Evolutionary conservation across 2,888 invertebrate genomes (phyloP).

Genomic region (Liodrosophila aerea): DNA sequence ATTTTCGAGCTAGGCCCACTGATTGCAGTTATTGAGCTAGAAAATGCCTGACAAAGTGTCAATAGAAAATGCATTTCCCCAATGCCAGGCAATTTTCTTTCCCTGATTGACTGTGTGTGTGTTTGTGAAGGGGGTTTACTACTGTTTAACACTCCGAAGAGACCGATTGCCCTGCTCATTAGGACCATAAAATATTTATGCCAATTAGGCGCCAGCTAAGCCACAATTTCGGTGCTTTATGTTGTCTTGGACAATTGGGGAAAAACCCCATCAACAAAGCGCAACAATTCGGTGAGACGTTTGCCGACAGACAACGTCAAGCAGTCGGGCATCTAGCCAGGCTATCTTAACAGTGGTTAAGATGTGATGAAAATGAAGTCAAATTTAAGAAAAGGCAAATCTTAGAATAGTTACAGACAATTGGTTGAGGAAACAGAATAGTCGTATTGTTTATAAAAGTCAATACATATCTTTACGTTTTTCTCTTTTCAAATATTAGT

Average conservation of each 20-base stretch:
- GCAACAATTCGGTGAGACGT: constrained; percentile 16
- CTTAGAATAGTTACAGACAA: too few relatives aligned
- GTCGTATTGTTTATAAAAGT: too few relatives aligned
- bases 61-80: constrained; percentile 38
- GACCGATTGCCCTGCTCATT: constrained; percentile 28
- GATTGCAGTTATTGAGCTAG: constrained; percentile 64
- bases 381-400: too few relatives aligned
- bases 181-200: constrained; percentile 46
- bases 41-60: constrained; percentile 52
- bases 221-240: constrained; percentile 31
- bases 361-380: too few relatives aligned
- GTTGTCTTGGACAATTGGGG: constrained; percentile 8
- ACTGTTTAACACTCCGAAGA: constrained; percentile 16
- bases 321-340: too few relatives aligned
- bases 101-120: neutral
- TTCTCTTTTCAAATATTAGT: too few relatives aligned
- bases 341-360: too few relatives aligned
- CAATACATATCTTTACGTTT: too few relatives aligned
- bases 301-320: constrained; percentile 11
- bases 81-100: constrained; percentile 22
- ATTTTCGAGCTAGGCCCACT: constrained; percentile 30
- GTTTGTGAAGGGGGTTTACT: constrained; percentile 1
- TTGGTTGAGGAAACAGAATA: too few relatives aligned
- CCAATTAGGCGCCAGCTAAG: constrained; percentile 36
- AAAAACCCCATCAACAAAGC: constrained; percentile 2